Evolutionary conservation across 1,140 invertebrate species (phyloP), one percentile per base, ranked within the genome.

Genomic region (Drosophila trapezifrons): DNA sequence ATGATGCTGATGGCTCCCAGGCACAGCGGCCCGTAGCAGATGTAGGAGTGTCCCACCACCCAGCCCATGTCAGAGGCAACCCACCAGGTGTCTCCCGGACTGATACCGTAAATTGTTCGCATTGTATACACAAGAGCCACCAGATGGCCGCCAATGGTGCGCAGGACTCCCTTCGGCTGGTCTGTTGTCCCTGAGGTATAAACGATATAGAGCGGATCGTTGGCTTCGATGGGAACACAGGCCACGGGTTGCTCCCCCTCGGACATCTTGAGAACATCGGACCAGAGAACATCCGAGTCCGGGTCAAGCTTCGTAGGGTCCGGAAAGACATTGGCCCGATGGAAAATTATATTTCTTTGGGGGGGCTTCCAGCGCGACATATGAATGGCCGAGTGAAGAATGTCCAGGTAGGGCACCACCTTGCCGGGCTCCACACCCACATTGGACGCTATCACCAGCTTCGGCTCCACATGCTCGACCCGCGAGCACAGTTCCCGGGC

Each of bases 41-140:
- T 98, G 85, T 98, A 99, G 0, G 97, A 98, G 91, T 98, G 97
- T 3, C 98, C 98, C 3, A 98, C 97, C 0, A 98, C 97, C 98
- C 98, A 99, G 2, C 98, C 91, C 38, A 97, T 94, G 90, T 98
- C 97, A 0, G 97, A 97, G 0, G 97, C 97, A 27, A 95, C 96
- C 97, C 97, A 99, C 97, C 97, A 99, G 5, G 97, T 95, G 43
- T 97, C 96, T 20, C 95, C 95, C 8, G 95, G 94, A 25, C 95
- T 94, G 82, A 98, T 94, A 12, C 96, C 97, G 81, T 98, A 98
- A 58, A 98, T 94, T 0, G 94, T 93, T 35, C 94, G 94, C 95
- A 98, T 97, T 0, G 96, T 95, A 95, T 97, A 98, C 70, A 95
- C 95, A 13, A 98, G 91, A 0, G 95, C 95, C 0, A 96, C 97